Percentiles rank a stretch among this genome's conserved stretches.
Conservation (phyloP, 2,888 invertebrate species). For the Margaritifera margaritifera region DNA sequence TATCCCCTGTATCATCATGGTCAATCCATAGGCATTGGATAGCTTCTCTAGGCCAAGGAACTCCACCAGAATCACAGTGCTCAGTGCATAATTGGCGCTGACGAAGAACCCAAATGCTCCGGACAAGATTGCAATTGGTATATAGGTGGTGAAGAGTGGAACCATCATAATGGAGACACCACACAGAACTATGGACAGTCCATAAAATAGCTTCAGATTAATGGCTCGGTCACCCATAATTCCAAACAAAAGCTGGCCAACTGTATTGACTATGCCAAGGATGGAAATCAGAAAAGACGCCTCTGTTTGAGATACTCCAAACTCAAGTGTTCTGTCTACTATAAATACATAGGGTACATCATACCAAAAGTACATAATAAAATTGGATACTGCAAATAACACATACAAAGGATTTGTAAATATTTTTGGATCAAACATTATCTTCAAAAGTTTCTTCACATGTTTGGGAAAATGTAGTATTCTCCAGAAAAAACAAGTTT, state of each 20-base stretch:
- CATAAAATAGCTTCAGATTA: conserved; percentile 87
- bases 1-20: conserved; percentile 90
- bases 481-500: conserved; percentile 23
- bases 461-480: conserved; percentile 47
- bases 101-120: conserved; percentile 87
- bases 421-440: conserved; percentile 65
- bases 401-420: conserved; percentile 61
- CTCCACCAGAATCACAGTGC: conserved; percentile 90
- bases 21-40: conserved; percentile 91
- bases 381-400: conserved; percentile 85
- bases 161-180: conserved; percentile 69
- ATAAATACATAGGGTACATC: conserved; percentile 96
- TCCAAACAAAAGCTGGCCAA: conserved; percentile 83
- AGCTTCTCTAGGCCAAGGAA: conserved; percentile 91
- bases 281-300: conserved; percentile 85
- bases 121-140: conserved; percentile 48
- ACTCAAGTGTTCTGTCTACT: conserved; percentile 83
- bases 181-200: conserved; percentile 79
- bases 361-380: conserved; percentile 89
- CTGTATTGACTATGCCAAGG: conserved; percentile 85
- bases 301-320: conserved; percentile 73
- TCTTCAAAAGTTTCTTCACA: conserved; percentile 53
- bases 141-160: conserved; percentile 56
- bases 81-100: conserved; percentile 90
- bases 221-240: conserved; percentile 90